Evolutionary conservation across 2,888 invertebrate species (phyloP), one percentile per base, ranked within the genome.

Genomic region (Sphinx pinastri): DNA sequence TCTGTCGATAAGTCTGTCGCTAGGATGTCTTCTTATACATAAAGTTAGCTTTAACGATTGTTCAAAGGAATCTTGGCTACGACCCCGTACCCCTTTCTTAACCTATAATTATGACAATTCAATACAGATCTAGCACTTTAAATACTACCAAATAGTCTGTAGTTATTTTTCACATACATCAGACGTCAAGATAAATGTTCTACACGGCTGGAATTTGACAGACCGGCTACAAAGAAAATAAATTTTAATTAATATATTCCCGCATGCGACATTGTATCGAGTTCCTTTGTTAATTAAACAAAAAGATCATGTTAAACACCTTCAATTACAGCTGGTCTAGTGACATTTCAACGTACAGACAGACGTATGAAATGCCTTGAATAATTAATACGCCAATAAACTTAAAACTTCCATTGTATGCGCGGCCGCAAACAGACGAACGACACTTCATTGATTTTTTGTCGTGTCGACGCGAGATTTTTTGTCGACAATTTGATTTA

Each of bases 381-480:
- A 70, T 70, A 70, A 67, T 70, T 70, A 66, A 70, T 70, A 31
- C 55, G 16, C 57, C 49, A 31, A 67, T 70, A 67, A 70, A 70
- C 63, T 70, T 57, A 47, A 45, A 69, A 57, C 67, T n/a, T 31
- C 67, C 67, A 67, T 70, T 70, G 67, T 54, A 54, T 31, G 45
- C 7, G n/a, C 45, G 47, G 63, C 7, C 19, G 19, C 11, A 19
- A 19, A 13, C 19, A 47, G 12, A 63, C 63, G 7, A 49, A 19
- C 49, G 63, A 63, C 49, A 49, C 47, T 63, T 49, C 63, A 38
- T 38, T 11, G 55, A 55, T 11, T 55, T 55, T 55, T 55, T 55
- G 55, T 58, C 38, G 58, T 38, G 19, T 13, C 19, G 63, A 49
- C 10, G 47, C 16, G 12, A 49, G 63, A 49, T 47, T 63, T 63